phyloP scores from a whole-genome alignment of 2,113 vertebrate genomes.

The Empidonax traillii region DNA sequence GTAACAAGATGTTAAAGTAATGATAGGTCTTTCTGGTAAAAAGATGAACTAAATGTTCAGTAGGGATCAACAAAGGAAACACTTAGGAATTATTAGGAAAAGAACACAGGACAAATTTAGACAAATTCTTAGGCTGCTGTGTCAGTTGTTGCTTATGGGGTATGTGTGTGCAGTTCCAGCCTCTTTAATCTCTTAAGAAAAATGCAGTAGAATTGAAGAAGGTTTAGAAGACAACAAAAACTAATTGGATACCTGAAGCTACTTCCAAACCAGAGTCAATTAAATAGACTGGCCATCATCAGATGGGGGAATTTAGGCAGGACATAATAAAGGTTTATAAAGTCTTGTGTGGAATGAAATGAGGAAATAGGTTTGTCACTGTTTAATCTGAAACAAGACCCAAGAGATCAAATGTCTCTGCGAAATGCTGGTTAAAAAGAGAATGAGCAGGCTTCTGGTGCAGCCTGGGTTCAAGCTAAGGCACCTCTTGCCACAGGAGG shows the following conservation, averaged over 20 bases:
- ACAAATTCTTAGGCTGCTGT: neutral
- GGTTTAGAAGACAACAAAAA: neutral
- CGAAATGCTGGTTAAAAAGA: neutral
- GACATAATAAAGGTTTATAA: neutral
- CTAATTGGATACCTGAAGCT: neutral
- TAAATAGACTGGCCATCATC: neutral
- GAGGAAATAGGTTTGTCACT: neutral
- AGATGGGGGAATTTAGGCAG: neutral
- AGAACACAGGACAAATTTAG: neutral
- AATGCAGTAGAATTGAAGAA: neutral
- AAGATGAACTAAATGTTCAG: neutral
- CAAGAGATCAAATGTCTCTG: neutral
- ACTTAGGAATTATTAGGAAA: neutral
- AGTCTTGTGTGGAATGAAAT: neutral
- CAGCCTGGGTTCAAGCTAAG: neutral
- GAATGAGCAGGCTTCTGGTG: neutral
- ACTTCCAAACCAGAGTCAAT: neutral
- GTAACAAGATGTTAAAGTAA: neutral
- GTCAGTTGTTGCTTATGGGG: neutral
- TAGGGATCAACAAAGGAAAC: neutral
- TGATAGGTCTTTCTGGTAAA: neutral
- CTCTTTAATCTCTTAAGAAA: neutral
- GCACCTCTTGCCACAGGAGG: neutral
- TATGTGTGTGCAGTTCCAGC: neutral
- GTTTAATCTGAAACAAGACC: neutral